Evolutionary conservation across 2,888 invertebrate genomes (phyloP).

Genomic region (Drosophila stalkeri): DNA sequence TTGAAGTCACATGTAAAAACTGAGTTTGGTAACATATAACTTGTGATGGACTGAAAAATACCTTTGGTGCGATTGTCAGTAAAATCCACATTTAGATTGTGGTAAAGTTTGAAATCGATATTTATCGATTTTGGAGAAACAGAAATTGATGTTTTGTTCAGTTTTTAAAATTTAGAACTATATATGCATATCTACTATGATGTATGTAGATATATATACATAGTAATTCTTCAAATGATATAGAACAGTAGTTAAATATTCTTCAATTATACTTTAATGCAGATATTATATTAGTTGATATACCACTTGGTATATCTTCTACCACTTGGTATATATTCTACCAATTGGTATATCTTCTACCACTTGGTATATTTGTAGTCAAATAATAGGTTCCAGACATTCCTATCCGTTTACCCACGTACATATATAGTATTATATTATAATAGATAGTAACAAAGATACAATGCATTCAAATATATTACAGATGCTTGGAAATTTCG

Average conservation of each 20-base stretch:
- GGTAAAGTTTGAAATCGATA: not conserved
- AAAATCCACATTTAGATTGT: not conserved
- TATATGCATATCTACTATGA: too few species aligned
- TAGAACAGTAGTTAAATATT: not conserved
- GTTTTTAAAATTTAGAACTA: too few species aligned
- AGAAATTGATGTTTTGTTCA: too few species aligned
- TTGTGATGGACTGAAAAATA: not conserved
- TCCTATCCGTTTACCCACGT: not conserved
- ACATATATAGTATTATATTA: not conserved
- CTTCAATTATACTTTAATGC: too few species aligned
- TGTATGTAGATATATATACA: too few species aligned
- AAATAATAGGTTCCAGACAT: not conserved
- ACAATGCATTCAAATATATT: conserved; percentile 4
- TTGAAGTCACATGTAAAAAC: not conserved
- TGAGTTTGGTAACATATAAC: not conserved
- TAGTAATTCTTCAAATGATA: not conserved
- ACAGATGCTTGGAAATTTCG: conserved; percentile 12
- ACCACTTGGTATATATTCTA: not conserved
- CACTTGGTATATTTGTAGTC: not conserved
- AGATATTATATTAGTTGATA: not conserved
- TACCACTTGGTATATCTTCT: not conserved
- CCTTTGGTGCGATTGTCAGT: not conserved
- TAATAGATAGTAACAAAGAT: not conserved
- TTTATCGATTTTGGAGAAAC: not conserved
- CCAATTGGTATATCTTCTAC: too few species aligned